phyloP scores from a whole-genome alignment of 2,888 invertebrate species.

The Luperina testacea region DNA sequence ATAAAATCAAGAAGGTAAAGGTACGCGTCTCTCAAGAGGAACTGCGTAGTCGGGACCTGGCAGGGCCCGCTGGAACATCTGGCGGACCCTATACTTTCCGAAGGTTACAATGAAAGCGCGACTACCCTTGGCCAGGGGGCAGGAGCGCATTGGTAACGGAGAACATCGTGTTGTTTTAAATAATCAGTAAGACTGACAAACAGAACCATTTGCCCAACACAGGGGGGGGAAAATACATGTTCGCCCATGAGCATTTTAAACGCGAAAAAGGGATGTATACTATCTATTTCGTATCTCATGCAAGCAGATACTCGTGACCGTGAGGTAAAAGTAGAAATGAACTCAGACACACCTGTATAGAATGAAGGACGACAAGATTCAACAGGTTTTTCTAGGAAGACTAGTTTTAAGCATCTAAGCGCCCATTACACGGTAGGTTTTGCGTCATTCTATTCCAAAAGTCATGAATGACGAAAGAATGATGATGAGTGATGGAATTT shows the following conservation, averaged over 20 bases:
- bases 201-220: neutral
- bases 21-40: neutral
- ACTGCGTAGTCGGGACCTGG: neutral
- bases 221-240: too few species aligned
- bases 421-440: too few species aligned
- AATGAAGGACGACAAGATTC: conserved; percentile 18
- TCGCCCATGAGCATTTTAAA: neutral
- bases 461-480: too few species aligned
- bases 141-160: neutral
- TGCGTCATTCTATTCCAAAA: too few species aligned
- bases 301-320: neutral
- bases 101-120: neutral
- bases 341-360: neutral
- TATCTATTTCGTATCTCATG: neutral
- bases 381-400: conserved; percentile 23
- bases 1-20: neutral
- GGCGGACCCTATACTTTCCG: neutral
- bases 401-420: neutral
- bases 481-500: too few species aligned
- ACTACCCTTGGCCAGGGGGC: neutral
- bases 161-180: neutral
- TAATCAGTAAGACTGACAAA: neutral
- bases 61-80: neutral
- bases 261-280: neutral
- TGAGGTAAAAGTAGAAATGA: neutral